Conservation (phyloP, 2,888 invertebrate genomes). For the Rhopalosiphum nymphaeae region DNA sequence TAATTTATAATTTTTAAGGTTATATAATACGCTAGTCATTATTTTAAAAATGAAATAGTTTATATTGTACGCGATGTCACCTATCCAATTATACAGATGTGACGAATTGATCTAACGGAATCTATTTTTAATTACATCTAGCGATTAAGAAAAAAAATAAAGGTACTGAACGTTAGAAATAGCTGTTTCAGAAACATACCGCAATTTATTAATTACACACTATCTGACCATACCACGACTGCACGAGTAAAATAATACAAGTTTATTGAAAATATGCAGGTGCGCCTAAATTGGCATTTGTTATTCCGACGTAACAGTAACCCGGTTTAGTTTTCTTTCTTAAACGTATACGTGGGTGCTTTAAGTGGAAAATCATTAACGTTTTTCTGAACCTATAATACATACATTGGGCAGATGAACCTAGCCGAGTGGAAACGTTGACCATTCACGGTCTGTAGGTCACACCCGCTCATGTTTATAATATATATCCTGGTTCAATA, state of each 20-base stretch:
- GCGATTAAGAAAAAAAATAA: conserved; percentile 30
- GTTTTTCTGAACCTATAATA: conserved; percentile 41
- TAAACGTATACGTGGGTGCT: conserved; percentile 48
- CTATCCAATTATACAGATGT: conserved; percentile 19
- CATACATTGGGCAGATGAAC: conserved; percentile 46
- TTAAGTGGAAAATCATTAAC: conserved; percentile 64
- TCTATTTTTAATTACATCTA: conserved; percentile 48
- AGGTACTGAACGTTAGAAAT: conserved; percentile 24
- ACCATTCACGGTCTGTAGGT: conserved; percentile 58
- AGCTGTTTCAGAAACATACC: conserved; percentile 55
- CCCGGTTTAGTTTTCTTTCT: conserved; percentile 58
- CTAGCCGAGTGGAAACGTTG: conserved; percentile 59
- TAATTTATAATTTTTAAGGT: not conserved
- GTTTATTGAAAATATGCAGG: conserved; percentile 41
- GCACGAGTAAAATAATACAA: conserved; percentile 8
- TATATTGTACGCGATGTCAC: conserved; percentile 28
- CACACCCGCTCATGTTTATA: conserved; percentile 25
- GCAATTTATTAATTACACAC: conserved; percentile 46
- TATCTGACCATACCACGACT: conserved; percentile 33
- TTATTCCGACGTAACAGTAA: conserved; percentile 54
- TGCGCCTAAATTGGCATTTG: conserved; percentile 37
- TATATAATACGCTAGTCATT: conserved; percentile 13
- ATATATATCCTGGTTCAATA: conserved; percentile 22
- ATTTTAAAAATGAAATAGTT: conserved; percentile 39
- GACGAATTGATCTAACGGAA: conserved; percentile 60